phyloP scores from a whole-genome alignment of 2,888 invertebrate species.

The Drosophila greeni region DNA sequence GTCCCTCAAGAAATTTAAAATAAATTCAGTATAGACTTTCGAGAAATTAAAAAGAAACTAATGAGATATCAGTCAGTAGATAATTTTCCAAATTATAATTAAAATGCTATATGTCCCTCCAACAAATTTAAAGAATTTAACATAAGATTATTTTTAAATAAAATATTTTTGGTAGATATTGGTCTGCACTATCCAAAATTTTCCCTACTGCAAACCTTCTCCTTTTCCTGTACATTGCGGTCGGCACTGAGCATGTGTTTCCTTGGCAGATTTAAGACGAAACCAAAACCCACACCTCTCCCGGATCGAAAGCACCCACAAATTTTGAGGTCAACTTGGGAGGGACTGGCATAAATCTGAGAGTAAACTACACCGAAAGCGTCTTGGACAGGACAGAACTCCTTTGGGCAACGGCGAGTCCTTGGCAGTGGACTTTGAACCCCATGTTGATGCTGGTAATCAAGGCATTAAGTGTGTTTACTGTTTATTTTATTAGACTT shows the following conservation, averaged over 20 bases:
- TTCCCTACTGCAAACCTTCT: not conserved
- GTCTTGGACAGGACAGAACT: slow-evolving; percentile 23
- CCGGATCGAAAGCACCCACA: slow-evolving; percentile 18
- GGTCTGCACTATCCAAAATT: not conserved
- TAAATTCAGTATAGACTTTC: too few species aligned
- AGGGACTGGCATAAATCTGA: slow-evolving; percentile 60
- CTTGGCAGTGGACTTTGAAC: slow-evolving; percentile 32
- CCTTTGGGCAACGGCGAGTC: slow-evolving; percentile 13
- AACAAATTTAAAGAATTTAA: too few species aligned
- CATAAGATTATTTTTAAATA: not conserved
- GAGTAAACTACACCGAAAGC: slow-evolving; percentile 31
- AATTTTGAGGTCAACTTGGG: slow-evolving; percentile 65
- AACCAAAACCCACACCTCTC: slow-evolving; percentile 1
- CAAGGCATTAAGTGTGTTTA: slow-evolving; percentile 76
- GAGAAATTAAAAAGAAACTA: too few species aligned
- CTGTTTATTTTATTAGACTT: slow-evolving; percentile 75
- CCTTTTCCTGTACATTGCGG: slow-evolving; percentile 12
- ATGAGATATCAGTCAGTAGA: too few species aligned
- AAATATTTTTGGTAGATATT: not conserved
- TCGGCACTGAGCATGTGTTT: slow-evolving; percentile 51
- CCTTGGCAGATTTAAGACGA: slow-evolving; percentile 31
- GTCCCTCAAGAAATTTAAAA: not conserved
- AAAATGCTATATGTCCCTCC: not conserved
- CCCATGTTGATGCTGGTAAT: slow-evolving; percentile 63
- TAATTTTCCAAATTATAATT: too few species aligned